Percentiles rank a stretch among this genome's conserved stretches.
Evolutionary conservation across 2,113 vertebrate genomes (phyloP).

Genomic region (Scortum barcoo): DNA sequence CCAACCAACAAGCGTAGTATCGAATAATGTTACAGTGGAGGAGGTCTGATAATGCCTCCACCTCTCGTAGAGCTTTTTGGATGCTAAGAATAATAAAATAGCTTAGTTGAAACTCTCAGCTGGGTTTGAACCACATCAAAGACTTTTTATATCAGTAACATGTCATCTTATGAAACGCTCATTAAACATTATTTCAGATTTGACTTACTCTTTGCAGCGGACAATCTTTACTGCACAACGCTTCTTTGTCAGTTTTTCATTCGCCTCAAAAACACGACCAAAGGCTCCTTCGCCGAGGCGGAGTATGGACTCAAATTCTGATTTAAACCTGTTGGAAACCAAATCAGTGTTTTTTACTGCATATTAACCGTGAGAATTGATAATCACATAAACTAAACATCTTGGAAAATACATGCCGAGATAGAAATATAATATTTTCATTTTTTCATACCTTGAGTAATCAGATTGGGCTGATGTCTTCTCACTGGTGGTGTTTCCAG

Average conservation of each 20-base stretch:
- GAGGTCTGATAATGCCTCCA: slow-evolving; percentile 66
- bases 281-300: slow-evolving; percentile 73
- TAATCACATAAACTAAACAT: not conserved
- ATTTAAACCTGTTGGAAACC: slow-evolving; percentile 67
- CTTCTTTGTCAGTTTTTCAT: slow-evolving; percentile 40
- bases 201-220: slow-evolving; percentile 67
- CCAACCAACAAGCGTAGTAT: slow-evolving; percentile 77
- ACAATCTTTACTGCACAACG: slow-evolving; percentile 81
- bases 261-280: slow-evolving; percentile 81
- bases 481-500: not conserved
- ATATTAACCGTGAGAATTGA: not conserved
- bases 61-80: slow-evolving; percentile 79
- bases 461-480: not conserved
- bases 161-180: not conserved
- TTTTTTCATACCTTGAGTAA: slow-evolving; percentile 57
- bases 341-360: not conserved
- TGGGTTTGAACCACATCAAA: not conserved
- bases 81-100: not conserved
- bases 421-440: not conserved
- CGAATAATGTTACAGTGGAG: slow-evolving; percentile 80
- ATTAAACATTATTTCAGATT: not conserved
- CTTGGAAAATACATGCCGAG: not conserved
- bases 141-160: not conserved
- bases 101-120: not conserved
- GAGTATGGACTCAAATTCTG: slow-evolving; percentile 69